Base-by-base conservation (phyloP, 1,140 invertebrate species). In the Trichomalopsis sarcophagae region DNA sequence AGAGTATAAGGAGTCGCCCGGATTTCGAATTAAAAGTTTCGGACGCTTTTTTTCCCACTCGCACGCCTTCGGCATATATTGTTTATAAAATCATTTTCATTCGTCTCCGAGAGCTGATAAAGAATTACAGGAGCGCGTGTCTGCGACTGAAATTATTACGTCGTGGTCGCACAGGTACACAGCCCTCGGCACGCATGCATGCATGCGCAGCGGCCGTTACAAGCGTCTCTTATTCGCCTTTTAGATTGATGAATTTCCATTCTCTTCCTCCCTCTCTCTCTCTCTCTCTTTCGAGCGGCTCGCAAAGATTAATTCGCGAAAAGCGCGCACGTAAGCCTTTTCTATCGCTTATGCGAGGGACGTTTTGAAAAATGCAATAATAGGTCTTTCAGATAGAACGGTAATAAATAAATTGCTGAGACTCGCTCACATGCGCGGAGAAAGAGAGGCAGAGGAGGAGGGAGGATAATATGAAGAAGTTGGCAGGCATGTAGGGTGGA, bases 381-480 rank as follows among this genome's bases (percentile, higher is more conserved):
- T 91, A 90, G 90, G 90, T 88, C 87, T 90, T 87, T 62, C 84
- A 27, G 27, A 27, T 86, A 91, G 88, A 90, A 90, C 90, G 91
- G 91, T 93, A 93, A 93, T 93, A 93, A 93, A 93, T 93, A 93
- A 93, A 93, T 93, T 93, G 91, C 91, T 93, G 91, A 92, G 92
- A 89, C 89, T 88, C 87, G 81, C 81, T 50, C 82, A 14, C n/a
- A 23, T 76, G 30, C 68, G 30, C 89, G 89, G 88, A 91, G 90
- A 90, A 89, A 88, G 90, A 81, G 40, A 80, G 78, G 44, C 17
- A 40, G 74, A 76, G 36, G 78, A 69, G 68, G 50, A 2, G 66
- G 33, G 50, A 79, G 89, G 89, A 92, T 91, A 92, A 93, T 92
- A 92, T 89, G 90, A 92, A 91, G 90, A 90, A 89, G 90, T 92